Percentiles rank a stretch among this genome's conserved stretches.
Evolutionary conservation across 1,140 invertebrate genomes (phyloP).

Genomic region (Solen grandis): DNA sequence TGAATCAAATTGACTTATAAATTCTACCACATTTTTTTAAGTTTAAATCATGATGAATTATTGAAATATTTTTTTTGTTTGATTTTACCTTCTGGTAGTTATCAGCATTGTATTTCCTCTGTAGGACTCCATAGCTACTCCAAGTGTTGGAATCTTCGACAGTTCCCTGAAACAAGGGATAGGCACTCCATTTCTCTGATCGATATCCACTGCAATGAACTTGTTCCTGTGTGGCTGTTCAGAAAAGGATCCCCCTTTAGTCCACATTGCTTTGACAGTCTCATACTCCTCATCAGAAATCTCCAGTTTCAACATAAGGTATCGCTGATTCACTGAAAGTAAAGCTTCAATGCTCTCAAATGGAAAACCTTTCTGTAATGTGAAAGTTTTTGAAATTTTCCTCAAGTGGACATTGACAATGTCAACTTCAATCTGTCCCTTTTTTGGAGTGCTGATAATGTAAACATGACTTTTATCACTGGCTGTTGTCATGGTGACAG

Average conservation of each 20-base stretch:
- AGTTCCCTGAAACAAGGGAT: constrained; percentile 64
- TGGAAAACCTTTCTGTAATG: constrained; percentile 56
- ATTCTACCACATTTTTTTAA: too few relatives aligned
- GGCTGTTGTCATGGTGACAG: constrained; percentile 31
- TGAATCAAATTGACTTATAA: too few relatives aligned
- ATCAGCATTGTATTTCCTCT: constrained; percentile 67
- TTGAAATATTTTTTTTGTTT: too few relatives aligned
- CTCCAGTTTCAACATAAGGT: constrained; percentile 58
- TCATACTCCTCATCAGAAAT: constrained; percentile 62
- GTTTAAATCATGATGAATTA: too few relatives aligned
- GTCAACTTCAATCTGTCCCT: constrained; percentile 51
- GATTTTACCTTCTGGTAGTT: constrained; percentile 58
- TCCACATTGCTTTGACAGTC: constrained; percentile 65
- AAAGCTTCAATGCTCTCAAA: constrained; percentile 60
- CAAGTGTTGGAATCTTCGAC: constrained; percentile 70
- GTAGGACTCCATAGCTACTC: constrained; percentile 58
- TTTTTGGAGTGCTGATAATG: constrained; percentile 42
- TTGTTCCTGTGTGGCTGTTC: constrained; percentile 64
- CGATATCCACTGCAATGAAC: constrained; percentile 68
- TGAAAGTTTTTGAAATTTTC: constrained; percentile 54
- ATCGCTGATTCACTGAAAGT: constrained; percentile 63
- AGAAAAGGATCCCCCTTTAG: constrained; percentile 62
- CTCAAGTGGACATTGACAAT: constrained; percentile 56
- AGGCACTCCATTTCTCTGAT: constrained; percentile 56
- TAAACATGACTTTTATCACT: constrained; percentile 31